Percentiles rank a stretch among this genome's conserved stretches.
Evolutionary conservation across 2,888 invertebrate genomes (phyloP).

Genomic region (Drosophila prostipennis): DNA sequence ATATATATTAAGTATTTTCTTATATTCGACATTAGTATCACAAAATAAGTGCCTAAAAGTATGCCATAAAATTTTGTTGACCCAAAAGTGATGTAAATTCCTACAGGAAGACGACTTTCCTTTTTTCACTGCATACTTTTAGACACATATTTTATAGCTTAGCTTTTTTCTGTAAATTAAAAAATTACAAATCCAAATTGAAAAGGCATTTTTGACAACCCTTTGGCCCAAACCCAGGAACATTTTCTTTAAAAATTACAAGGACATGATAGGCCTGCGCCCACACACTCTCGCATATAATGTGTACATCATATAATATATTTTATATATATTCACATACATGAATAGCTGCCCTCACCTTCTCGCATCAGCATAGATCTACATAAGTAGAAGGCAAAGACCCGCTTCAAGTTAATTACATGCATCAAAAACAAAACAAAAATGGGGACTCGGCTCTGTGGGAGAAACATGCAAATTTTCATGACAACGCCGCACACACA

Average conservation of each 20-base stretch:
- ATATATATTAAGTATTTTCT: no score
- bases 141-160: no score
- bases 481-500: constrained; percentile 26
- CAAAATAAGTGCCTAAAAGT: no score
- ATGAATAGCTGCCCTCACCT: constrained; percentile 16
- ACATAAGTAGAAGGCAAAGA: constrained; percentile 46
- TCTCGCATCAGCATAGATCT: constrained; percentile 29
- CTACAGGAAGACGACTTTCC: no score
- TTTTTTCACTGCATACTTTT: no score
- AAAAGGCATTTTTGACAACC: not conserved
- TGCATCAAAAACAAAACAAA: constrained; percentile 53
- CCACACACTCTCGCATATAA: not conserved
- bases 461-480: constrained; percentile 68
- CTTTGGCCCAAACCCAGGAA: not conserved
- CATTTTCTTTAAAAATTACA: constrained; percentile 15
- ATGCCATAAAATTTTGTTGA: no score
- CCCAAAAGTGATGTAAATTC: no score
- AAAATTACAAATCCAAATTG: no score
- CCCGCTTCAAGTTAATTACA: constrained; percentile 76
- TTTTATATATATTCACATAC: constrained; percentile 8
- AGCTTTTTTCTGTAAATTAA: no score
- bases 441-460: constrained; percentile 44
- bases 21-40: no score
- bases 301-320: not conserved
- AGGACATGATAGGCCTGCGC: constrained; percentile 22